These are phyloP conservation scores for Herpetotheres cachinnans DNA, from an alignment of 2,113 vertebrate species.

Conservation along the genomic window DNA sequence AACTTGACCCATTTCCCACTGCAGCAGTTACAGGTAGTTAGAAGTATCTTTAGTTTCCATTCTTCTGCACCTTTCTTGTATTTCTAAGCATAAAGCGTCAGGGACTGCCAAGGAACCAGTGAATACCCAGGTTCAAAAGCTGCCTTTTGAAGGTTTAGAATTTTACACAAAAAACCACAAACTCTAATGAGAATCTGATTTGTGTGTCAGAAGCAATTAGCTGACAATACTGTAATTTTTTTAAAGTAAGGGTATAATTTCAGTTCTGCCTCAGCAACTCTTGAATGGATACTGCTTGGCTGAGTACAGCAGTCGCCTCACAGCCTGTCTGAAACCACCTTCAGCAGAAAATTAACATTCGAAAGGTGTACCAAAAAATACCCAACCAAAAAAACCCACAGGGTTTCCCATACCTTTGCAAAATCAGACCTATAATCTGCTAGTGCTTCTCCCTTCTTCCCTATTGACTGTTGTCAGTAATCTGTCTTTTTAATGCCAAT, in stretches of 20 bases:
- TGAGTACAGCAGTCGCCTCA: constrained; percentile 24
- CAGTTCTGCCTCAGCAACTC: constrained; percentile 66
- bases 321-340: constrained; percentile 49
- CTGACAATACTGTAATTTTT: background rate
- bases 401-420: constrained; percentile 18
- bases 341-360: constrained; percentile 62
- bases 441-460: background rate
- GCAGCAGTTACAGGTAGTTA: constrained; percentile 53
- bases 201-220: constrained; percentile 12
- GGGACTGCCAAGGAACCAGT: background rate
- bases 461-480: constrained; percentile 2
- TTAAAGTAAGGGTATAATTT: constrained; percentile 51
- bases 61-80: background rate
- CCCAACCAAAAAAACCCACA: background rate
- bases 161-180: background rate
- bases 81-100: background rate
- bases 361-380: background rate
- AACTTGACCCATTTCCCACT: constrained; percentile 64
- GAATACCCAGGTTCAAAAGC: background rate
- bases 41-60: constrained; percentile 27
- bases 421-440: constrained; percentile 32
- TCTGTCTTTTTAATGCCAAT: constrained; percentile 4
- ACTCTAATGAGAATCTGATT: background rate
- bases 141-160: constrained; percentile 20
- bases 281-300: constrained; percentile 50